Evolutionary conservation across 2,888 invertebrate genomes (phyloP).

Genomic region (Ditula angustiorana): DNA sequence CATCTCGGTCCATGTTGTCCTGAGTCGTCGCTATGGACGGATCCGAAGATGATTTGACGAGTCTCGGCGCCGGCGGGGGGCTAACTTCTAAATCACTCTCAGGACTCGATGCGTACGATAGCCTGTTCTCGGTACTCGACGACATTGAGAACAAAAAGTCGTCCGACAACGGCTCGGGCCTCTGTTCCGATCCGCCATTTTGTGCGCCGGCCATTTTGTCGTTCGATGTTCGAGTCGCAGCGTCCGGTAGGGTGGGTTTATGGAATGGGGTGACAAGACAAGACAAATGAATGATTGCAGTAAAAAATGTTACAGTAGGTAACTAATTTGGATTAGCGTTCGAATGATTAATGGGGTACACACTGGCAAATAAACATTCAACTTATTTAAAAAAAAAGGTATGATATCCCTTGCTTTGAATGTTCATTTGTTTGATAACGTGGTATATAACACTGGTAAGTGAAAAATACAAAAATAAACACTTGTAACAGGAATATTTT

Average conservation of each 20-base stretch:
- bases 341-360: conserved; percentile 78
- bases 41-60: conserved; percentile 95
- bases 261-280: conserved; percentile 85
- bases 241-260: conserved; percentile 78
- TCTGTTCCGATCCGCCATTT: conserved; percentile 86
- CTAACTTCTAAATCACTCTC: conserved; percentile 93
- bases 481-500: conserved; percentile 41
- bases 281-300: conserved; percentile 84
- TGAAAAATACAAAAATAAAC: conserved; percentile 59
- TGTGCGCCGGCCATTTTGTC: conserved; percentile 54
- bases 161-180: conserved; percentile 98
- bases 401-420: conserved; percentile 36
- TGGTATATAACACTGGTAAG: conserved; percentile 73
- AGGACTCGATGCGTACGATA: conserved; percentile 98
- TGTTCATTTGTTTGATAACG: conserved; percentile 56
- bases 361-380: conserved; percentile 69
- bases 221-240: conserved; percentile 52
- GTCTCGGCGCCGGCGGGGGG: conserved; percentile 93
- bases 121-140: conserved; percentile 90
- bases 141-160: conserved; percentile 99
- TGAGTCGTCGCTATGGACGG: conserved; percentile 97
- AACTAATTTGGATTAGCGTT: conserved; percentile 72
- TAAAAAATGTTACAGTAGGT: conserved; percentile 73
- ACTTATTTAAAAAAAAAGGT: conserved; percentile 30
- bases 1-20: conserved; percentile 90